A percentile compares a stretch with the other conserved stretches of the same genome.
Evolutionary conservation across 1,140 invertebrate species (phyloP).

Genomic region (Drosophila nasuta): DNA sequence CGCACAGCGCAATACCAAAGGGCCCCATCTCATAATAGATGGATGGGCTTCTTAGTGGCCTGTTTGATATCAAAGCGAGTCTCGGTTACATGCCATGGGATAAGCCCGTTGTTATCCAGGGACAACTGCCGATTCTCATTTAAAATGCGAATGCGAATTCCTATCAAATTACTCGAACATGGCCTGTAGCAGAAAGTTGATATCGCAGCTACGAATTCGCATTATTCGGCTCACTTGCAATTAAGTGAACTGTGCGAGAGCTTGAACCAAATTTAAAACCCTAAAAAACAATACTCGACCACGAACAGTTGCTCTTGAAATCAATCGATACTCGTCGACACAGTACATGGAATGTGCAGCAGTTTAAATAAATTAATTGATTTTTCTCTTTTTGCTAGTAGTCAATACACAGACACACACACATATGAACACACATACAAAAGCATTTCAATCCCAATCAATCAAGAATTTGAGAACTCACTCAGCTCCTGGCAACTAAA

Average conservation of each 20-base stretch:
- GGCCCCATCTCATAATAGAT: slow-evolving; percentile 7
- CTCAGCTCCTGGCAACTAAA: slow-evolving; percentile 29
- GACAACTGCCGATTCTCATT: slow-evolving; percentile 16
- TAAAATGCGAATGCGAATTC: slow-evolving; percentile 31
- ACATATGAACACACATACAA: not conserved
- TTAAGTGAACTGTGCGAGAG: slow-evolving; percentile 46
- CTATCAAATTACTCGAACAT: slow-evolving; percentile 23
- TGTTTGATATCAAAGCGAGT: slow-evolving; percentile 38
- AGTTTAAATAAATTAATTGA: slow-evolving; percentile 52
- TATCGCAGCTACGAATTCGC: slow-evolving; percentile 14
- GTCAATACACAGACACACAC: not conserved
- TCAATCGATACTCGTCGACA: slow-evolving; percentile 23
- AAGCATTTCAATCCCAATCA: slow-evolving; percentile 51
- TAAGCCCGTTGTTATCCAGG: slow-evolving; percentile 24
- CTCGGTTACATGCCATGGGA: slow-evolving; percentile 20
- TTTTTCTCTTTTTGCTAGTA: slow-evolving; percentile 16
- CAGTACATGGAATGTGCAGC: slow-evolving; percentile 5
- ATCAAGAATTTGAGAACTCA: slow-evolving; percentile 47
- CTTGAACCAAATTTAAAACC: not conserved
- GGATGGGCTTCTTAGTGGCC: slow-evolving; percentile 36
- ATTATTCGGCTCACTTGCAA: slow-evolving; percentile 40
- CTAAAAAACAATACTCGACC: not conserved
- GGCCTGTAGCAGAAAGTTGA: slow-evolving; percentile 32
- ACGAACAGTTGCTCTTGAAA: slow-evolving; percentile 1
- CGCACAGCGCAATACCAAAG: not conserved